Conservation (phyloP, 2,797 vertebrate genomes). For the Amblyopsis hoosieri region DNA sequence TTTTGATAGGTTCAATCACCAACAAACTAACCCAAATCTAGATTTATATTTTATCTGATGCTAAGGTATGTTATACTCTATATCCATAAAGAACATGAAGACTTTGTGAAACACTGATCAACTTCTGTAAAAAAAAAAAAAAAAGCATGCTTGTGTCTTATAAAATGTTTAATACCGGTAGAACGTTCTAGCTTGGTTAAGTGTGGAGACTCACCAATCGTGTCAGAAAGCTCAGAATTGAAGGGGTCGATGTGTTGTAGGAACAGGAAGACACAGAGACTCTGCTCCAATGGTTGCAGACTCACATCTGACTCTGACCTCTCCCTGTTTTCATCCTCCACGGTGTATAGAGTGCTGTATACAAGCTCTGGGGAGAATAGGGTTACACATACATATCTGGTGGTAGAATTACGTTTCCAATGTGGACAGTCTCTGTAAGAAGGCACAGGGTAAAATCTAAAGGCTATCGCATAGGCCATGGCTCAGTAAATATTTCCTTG, state of each 20-base stretch:
- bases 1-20: too few species aligned
- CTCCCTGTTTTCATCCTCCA: slow-evolving; percentile 33
- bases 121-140: too few species aligned
- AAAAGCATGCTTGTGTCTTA: too few species aligned
- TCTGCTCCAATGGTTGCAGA: slow-evolving; percentile 48
- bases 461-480: not conserved
- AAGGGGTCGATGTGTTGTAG: slow-evolving; percentile 73
- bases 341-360: slow-evolving; percentile 43
- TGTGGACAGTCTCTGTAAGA: slow-evolving; percentile 6
- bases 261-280: slow-evolving; percentile 65
- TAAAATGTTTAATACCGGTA: too few species aligned
- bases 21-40: too few species aligned
- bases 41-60: too few species aligned
- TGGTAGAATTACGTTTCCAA: not conserved
- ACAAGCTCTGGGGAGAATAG: not conserved
- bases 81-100: too few species aligned
- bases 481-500: too few species aligned
- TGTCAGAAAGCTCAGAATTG: slow-evolving; percentile 58
- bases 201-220: slow-evolving; percentile 53
- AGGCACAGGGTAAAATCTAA: slow-evolving; percentile 2
- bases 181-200: too few species aligned
- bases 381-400: not conserved
- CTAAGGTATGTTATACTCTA: too few species aligned
- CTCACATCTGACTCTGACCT: slow-evolving; percentile 16
- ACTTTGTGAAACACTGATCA: too few species aligned